Conservation (phyloP, 2,888 invertebrate genomes). For the Polyploca ridens region DNA sequence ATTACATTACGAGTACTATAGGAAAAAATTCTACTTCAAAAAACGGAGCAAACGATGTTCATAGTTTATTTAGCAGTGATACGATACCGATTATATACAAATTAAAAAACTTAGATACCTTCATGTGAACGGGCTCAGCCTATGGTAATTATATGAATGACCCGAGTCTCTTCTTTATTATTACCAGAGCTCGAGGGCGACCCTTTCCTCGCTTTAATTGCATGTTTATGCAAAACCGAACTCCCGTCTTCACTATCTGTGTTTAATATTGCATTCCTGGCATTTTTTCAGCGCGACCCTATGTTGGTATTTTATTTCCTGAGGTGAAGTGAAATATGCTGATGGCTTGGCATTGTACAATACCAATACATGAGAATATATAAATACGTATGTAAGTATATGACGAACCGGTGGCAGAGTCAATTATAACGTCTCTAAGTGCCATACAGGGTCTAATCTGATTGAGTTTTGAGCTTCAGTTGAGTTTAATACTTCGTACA, state of each 20-base stretch:
- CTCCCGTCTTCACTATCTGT: constrained; percentile 38
- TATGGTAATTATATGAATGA: constrained; percentile 26
- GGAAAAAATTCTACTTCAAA: too few relatives aligned
- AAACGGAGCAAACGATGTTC: too few relatives aligned
- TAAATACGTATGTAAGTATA: not conserved
- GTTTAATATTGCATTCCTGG: constrained; percentile 50
- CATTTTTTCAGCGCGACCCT: constrained; percentile 29
- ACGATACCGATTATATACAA: not conserved
- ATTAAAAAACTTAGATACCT: constrained; percentile 2
- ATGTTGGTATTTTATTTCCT: not conserved
- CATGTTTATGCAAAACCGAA: constrained; percentile 64
- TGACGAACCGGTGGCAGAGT: not conserved
- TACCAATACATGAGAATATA: too few relatives aligned
- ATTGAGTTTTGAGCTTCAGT: too few relatives aligned
- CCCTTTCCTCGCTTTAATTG: constrained; percentile 59
- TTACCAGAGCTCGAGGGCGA: constrained; percentile 48
- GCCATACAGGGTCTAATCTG: too few relatives aligned
- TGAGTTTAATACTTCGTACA: too few relatives aligned
- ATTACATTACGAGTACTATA: too few relatives aligned
- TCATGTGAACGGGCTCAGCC: not conserved
- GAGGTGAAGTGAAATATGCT: constrained; percentile 2
- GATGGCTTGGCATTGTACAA: not conserved
- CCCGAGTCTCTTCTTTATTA: constrained; percentile 51
- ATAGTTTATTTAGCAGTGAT: not conserved
- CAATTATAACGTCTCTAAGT: too few relatives aligned